A percentile compares a stretch with the other conserved stretches of the same genome.
phyloP scores from a whole-genome alignment of 2,113 vertebrate genomes.

The Carassius auratus region DNA sequence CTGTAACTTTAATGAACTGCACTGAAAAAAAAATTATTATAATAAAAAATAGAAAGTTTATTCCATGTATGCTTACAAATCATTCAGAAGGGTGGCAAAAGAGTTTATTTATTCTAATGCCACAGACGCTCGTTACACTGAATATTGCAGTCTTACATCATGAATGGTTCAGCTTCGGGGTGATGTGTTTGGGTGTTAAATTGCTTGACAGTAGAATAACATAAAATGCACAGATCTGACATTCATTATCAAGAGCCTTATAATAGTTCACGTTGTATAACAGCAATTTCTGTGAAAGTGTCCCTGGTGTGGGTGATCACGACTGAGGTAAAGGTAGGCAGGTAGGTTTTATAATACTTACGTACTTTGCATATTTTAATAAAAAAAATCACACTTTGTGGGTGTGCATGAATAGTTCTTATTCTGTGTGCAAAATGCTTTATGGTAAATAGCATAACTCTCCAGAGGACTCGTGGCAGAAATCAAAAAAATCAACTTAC shows the following conservation, averaged over 20 bases:
- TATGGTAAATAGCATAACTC: neutral
- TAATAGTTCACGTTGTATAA: slow-evolving; percentile 32
- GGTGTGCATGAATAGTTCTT: neutral
- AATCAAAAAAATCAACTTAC: neutral
- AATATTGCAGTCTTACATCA: slow-evolving; percentile 21
- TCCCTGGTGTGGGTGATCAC: slow-evolving; percentile 21
- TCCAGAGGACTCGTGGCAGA: neutral
- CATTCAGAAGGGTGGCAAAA: neutral
- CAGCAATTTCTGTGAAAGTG: slow-evolving; percentile 12
- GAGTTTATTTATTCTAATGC: slow-evolving; percentile 6
- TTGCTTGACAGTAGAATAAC: slow-evolving; percentile 22
- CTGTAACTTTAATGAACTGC: neutral
- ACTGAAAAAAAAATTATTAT: neutral
- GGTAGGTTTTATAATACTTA: neutral
- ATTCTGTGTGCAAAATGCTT: neutral
- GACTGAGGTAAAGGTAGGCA: slow-evolving; percentile 3
- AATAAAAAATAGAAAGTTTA: neutral
- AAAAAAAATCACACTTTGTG: neutral
- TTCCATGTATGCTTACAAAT: neutral
- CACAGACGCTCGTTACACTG: neutral
- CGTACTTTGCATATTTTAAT: neutral
- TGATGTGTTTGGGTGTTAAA: slow-evolving; percentile 17
- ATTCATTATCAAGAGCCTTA: slow-evolving; percentile 31
- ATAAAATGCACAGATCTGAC: slow-evolving; percentile 7
- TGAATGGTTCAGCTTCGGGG: slow-evolving; percentile 11